Evolutionary conservation across 2,888 invertebrate genomes (phyloP).

Genomic region (Pseudanteris insignis): DNA sequence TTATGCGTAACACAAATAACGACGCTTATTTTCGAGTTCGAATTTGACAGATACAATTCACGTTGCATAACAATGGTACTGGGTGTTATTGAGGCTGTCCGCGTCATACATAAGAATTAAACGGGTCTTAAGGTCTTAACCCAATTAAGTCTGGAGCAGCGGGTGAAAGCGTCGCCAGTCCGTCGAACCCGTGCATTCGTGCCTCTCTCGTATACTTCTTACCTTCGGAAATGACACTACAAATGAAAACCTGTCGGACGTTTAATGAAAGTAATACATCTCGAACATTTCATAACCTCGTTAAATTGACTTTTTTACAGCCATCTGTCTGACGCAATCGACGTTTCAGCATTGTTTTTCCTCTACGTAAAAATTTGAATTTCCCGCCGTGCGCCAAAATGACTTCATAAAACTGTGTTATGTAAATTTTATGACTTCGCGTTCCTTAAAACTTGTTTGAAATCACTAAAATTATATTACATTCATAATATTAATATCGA

Average conservation of each 20-base stretch:
- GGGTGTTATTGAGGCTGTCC: slow-evolving; percentile 6
- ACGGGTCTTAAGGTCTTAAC: slow-evolving; percentile 26
- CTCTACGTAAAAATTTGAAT: too few relatives aligned
- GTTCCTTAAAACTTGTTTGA: too few relatives aligned
- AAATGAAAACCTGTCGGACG: slow-evolving; percentile 24
- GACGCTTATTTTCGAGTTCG: too few relatives aligned
- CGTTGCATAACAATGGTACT: slow-evolving; percentile 20
- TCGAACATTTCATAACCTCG: slow-evolving; percentile 9
- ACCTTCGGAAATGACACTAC: slow-evolving; percentile 26
- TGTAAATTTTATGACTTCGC: too few relatives aligned
- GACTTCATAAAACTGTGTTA: too few relatives aligned
- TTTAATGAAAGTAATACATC: slow-evolving; percentile 14
- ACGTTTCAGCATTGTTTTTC: too few relatives aligned
- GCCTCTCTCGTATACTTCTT: slow-evolving; percentile 4
- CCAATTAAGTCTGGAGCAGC: slow-evolving; percentile 25
- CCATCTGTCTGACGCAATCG: neutral
- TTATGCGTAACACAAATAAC: too few relatives aligned
- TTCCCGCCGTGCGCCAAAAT: too few relatives aligned
- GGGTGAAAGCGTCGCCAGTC: slow-evolving; percentile 24
- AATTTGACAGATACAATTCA: too few relatives aligned
- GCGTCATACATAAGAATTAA: slow-evolving; percentile 16
- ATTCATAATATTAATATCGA: too few relatives aligned
- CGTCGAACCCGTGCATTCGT: slow-evolving; percentile 13
- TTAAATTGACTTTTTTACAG: slow-evolving; percentile 10
- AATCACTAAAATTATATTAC: too few relatives aligned